Evolutionary conservation across 2,888 invertebrate species (phyloP).

Genomic region (Hypena proboscidalis): DNA sequence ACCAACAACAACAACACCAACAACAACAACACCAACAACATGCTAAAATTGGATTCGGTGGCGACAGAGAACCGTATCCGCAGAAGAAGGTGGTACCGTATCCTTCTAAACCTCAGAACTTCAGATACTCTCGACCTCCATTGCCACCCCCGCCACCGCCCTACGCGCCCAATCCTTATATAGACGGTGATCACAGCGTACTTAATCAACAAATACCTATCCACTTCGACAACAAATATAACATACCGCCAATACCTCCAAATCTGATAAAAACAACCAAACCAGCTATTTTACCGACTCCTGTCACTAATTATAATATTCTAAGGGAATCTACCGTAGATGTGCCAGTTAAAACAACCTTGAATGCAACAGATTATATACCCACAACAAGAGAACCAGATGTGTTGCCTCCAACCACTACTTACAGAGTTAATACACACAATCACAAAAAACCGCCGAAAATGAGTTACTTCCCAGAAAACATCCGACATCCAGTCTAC

Average conservation of each 20-base stretch:
- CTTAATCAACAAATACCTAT: constrained; percentile 46
- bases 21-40: no score
- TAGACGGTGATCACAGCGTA: constrained; percentile 43
- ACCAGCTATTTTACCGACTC: constrained; percentile 68
- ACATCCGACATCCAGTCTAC: constrained; percentile 73
- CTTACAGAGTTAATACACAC: constrained; percentile 54
- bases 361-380: constrained; percentile 53
- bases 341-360: constrained; percentile 43
- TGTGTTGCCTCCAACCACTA: constrained; percentile 39
- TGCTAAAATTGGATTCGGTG: constrained; percentile 62
- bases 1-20: no score
- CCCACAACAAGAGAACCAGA: constrained; percentile 60
- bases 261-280: constrained; percentile 64
- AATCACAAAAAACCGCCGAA: constrained; percentile 60
- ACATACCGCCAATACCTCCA: no score
- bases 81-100: constrained; percentile 62
- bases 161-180: constrained; percentile 55
- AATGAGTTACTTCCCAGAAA: constrained; percentile 65
- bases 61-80: constrained; percentile 53
- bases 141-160: constrained; percentile 52
- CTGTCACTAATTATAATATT: constrained; percentile 38
- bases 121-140: constrained; percentile 61
- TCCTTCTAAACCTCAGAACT: constrained; percentile 56
- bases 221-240: constrained; percentile 54
- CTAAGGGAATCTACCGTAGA: constrained; percentile 54